Evolutionary conservation across 2,888 invertebrate species (phyloP), one percentile per base, ranked within the genome.

Genomic region (Sipha maydis): DNA sequence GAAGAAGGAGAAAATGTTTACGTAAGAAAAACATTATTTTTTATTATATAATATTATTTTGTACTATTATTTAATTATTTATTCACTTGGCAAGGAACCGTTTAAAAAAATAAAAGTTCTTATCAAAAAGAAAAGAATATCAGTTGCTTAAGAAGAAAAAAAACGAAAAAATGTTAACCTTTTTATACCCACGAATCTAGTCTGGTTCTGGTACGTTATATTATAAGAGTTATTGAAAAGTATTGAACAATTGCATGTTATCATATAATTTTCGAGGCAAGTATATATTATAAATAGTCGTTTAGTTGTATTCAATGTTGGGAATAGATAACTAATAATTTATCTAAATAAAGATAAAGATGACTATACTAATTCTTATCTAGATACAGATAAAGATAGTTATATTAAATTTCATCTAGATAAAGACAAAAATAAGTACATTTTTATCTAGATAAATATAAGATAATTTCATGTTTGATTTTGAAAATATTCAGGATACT

Each of bases 11-110:
- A 67, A 77, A 76, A 28, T 41, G 76, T 77, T 85, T 77, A 77
- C 84, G 48, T 85, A 85, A 85, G 56, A 61, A 85, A 61, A 28
- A 67, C 41, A 67, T 48, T 82, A 82, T 85, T 25, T 41, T 85
- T 25, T 31, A 28, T 85, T 85, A 84, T 61, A 84, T 84, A 76
- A 84, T 67, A 48, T 77, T 54, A 54, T 85, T 76, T 41, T 61
- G 25, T 83, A 75, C 34, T 75, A 75, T 83, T 28, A 75, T 83
- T 75, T 38, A 38, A 67, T 67, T 80, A 69, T 67, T 83, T 75
- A 75, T 82, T 82, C 71, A 48, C 41, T 69, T 48, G 69, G 28
- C 38, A 82, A 21, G 28, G 38, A 41, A 69, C 41, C 2, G 9
- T 28, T 82, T 69, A 28, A 41, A 41, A 56, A 56, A 34, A 34